These are phyloP conservation scores for Caerostris darwini DNA, from an alignment of 1,140 invertebrate species.

Conservation along the genomic window DNA sequence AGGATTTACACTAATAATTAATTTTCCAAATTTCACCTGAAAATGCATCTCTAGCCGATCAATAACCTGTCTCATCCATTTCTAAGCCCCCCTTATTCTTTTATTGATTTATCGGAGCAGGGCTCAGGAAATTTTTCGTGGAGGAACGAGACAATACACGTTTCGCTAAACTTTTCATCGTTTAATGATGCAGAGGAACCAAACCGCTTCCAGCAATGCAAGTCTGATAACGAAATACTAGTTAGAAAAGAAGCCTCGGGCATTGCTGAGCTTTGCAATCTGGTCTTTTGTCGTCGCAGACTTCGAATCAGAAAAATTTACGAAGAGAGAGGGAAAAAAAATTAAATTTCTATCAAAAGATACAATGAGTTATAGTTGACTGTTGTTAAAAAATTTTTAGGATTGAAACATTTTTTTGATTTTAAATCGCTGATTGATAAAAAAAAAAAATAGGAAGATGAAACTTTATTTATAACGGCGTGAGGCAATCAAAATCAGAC, in stretches of 20 bases:
- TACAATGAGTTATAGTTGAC: neutral
- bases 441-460: no score
- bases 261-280: conserved; percentile 17
- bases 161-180: conserved; percentile 31
- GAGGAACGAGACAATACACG: neutral
- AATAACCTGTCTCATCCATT: neutral
- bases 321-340: neutral
- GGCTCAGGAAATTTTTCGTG: neutral
- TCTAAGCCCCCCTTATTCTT: neutral
- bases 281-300: neutral
- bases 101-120: conserved; percentile 30
- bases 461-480: no score
- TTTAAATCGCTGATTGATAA: neutral
- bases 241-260: neutral
- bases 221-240: neutral
- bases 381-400: neutral
- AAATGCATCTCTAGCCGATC: conserved; percentile 8
- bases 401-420: neutral
- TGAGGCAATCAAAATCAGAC: no score
- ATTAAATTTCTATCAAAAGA: neutral
- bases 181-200: conserved; percentile 19
- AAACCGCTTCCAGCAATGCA: neutral
- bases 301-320: neutral
- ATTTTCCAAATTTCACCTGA: conserved; percentile 45
- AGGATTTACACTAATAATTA: conserved; percentile 42